Conservation (phyloP, 1,140 invertebrate species). For the Zaprionus lachaisei region DNA sequence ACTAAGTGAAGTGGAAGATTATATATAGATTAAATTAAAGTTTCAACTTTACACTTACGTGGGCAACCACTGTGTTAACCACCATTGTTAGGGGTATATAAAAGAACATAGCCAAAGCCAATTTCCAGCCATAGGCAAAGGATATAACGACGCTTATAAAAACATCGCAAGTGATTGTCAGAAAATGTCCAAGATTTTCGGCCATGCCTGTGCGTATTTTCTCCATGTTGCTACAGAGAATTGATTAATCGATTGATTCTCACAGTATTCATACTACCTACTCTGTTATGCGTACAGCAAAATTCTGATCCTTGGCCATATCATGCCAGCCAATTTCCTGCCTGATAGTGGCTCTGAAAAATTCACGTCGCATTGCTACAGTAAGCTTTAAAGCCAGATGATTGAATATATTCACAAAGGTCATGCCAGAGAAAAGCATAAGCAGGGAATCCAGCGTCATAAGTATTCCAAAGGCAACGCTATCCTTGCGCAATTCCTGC, state of each 20-base stretch:
- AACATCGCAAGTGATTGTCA: conserved; percentile 89
- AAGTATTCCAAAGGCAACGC: conserved; percentile 88
- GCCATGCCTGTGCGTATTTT: conserved; percentile 95
- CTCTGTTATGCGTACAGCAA: conserved; percentile 94
- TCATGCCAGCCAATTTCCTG: conserved; percentile 97
- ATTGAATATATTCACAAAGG: conserved; percentile 89
- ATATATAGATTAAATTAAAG: conserved; percentile 37
- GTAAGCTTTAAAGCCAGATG: conserved; percentile 88
- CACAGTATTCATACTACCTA: conserved; percentile 84
- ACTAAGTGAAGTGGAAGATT: conserved; percentile 83
- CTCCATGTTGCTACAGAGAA: conserved; percentile 90
- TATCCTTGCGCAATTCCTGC: conserved; percentile 87
- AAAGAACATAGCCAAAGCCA: conserved; percentile 92
- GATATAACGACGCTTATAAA: conserved; percentile 88
- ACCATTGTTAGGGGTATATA: conserved; percentile 92
- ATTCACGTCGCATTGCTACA: conserved; percentile 88
- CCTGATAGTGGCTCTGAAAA: conserved; percentile 90
- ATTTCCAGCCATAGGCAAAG: conserved; percentile 91
- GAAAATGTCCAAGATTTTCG: conserved; percentile 93
- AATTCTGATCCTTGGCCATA: conserved; percentile 91
- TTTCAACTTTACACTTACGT: conserved; percentile 85
- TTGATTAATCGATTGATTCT: not conserved
- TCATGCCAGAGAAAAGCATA: conserved; percentile 87
- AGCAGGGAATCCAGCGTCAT: conserved; percentile 86
- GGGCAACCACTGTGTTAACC: conserved; percentile 88